Percentiles rank a stretch among this genome's conserved stretches.
phyloP scores from a whole-genome alignment of 2,113 vertebrate genomes.

The Rattus rattus region DNA sequence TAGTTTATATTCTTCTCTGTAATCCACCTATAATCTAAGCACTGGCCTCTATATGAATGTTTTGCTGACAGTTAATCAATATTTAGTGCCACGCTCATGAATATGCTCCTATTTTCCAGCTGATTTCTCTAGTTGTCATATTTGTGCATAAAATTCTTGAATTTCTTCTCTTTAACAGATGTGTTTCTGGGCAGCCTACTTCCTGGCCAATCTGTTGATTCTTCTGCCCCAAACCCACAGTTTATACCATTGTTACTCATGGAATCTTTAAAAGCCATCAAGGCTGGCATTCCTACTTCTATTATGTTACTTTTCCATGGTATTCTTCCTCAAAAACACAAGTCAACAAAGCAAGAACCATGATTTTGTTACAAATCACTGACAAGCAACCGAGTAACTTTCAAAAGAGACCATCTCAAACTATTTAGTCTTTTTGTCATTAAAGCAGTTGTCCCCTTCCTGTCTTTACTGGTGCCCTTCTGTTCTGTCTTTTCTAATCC shows the following conservation, averaged over 20 bases:
- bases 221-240: not conserved
- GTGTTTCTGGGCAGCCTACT: not conserved
- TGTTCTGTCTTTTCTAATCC: not conserved
- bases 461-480: not conserved
- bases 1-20: slow-evolving; percentile 31
- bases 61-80: slow-evolving; percentile 18
- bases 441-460: not conserved
- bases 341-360: not conserved
- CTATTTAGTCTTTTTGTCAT: not conserved
- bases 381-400: slow-evolving; percentile 12
- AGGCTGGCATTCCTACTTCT: not conserved
- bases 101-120: not conserved
- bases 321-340: not conserved
- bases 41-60: not conserved
- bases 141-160: not conserved
- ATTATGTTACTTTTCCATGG: not conserved
- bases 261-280: not conserved
- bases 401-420: not conserved
- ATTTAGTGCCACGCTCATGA: not conserved
- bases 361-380: not conserved
- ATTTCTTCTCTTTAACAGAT: not conserved
- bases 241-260: not conserved
- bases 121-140: slow-evolving; percentile 16
- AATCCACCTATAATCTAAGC: not conserved
- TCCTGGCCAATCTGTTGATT: not conserved